Evolutionary conservation across 2,888 invertebrate genomes (phyloP).

Genomic region (Achlya flavicornis): DNA sequence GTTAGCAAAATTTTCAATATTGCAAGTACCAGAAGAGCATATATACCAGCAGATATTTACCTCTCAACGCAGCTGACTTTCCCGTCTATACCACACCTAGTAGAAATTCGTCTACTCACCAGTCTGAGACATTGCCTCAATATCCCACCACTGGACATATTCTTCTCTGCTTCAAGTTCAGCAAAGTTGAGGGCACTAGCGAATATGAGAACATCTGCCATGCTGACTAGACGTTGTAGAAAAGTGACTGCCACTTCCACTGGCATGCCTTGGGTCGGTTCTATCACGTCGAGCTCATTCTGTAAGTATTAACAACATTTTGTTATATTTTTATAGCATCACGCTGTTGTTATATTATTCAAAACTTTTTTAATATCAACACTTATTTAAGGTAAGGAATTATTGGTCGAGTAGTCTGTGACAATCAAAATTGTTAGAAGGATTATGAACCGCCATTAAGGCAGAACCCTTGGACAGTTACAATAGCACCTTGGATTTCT

Average conservation of each 20-base stretch:
- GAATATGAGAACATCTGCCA: conserved; percentile 99
- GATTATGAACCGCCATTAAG: too few species aligned
- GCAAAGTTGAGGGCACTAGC: conserved; percentile 98
- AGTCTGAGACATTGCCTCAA: conserved; percentile 97
- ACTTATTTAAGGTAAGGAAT: neutral
- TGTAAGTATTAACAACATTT: conserved; percentile 57
- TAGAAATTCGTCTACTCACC: conserved; percentile 78
- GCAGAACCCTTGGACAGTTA: too few species aligned
- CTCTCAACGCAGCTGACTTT: neutral
- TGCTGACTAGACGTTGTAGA: conserved; percentile 98
- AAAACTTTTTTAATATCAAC: neutral
- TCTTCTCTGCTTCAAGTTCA: conserved; percentile 99
- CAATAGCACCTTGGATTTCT: neutral
- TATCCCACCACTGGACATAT: conserved; percentile 99
- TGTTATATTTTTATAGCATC: too few species aligned
- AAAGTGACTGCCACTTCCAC: conserved; percentile 99
- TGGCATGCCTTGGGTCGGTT: conserved; percentile 99
- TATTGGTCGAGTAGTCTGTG: neutral
- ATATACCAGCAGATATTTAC: neutral
- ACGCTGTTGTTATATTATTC: too few species aligned
- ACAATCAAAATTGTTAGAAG: too few species aligned
- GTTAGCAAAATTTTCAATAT: neutral
- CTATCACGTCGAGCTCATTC: conserved; percentile 99
- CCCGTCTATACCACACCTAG: neutral
- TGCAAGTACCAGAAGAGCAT: neutral